Evolutionary conservation across 2,113 vertebrate species (phyloP), one percentile per base, ranked within the genome.

Genomic region (Rynchops niger): DNA sequence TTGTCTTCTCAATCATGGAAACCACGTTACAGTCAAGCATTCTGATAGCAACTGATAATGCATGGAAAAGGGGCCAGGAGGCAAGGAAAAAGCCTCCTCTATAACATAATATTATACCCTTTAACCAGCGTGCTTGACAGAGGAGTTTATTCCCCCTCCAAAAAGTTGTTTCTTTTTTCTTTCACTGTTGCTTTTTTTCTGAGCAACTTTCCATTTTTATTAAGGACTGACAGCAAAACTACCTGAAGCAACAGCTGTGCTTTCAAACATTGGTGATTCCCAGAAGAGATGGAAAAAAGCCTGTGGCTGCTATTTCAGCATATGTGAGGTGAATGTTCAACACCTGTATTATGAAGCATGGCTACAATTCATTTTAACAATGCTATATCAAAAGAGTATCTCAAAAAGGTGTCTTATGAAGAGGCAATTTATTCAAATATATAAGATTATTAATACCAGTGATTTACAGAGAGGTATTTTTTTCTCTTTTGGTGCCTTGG

Each of bases 341-440:
- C 85, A 95, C 7, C 21, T 61, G 38, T 93, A 53, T 96, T 95
- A 74, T 30, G 92, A 97, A 91, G 52, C 87, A 84, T 34, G 80
- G 62, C 52, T 91, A 87, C 77, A 94, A 96, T 96, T 98, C 14
- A 86, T 90, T 97, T 97, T 97, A 96, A 96, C 95, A 96, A 94
- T 88, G 58, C 16, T 95, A 32, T 85, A 76, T 58, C 80, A 90
- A 96, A 88, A 95, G 74, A 78, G 6, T 32, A 7, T 90, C 96
- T 93, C 79, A 29, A 93, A 88, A 94, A 61, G 34, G 30, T 80
- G 88, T 43, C 82, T 94, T 92, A 96, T 58, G 32, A 98, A 96
- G 85, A 90, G 86, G 82, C 61, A 97, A 93, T 50, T 94, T 95
- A 94, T 95, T 96, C 43, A 97, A 96, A 95, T 80, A 91, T 43